Conservation (phyloP, 2,113 vertebrate species). For the Diglossa brunneiventris region DNA sequence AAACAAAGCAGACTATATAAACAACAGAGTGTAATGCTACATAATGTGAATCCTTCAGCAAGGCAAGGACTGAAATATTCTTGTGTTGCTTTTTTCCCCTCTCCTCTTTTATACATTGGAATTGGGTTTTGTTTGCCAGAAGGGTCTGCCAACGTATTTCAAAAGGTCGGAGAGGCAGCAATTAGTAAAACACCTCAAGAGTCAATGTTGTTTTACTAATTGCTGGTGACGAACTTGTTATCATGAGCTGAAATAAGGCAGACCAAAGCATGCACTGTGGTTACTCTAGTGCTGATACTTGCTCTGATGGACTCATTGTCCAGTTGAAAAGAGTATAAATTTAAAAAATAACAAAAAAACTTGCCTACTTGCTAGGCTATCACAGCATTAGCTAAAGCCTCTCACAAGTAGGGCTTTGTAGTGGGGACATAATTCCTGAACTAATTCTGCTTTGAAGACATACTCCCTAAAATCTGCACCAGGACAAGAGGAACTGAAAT, state of each 20-base stretch:
- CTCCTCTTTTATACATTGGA: background rate
- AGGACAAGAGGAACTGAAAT: background rate
- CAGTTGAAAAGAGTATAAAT: background rate
- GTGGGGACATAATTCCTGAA: background rate
- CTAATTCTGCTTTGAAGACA: background rate
- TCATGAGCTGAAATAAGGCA: background rate
- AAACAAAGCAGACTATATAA: constrained; percentile 26
- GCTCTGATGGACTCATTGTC: background rate
- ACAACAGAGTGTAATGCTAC: background rate
- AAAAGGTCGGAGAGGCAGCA: background rate
- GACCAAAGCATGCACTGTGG: background rate
- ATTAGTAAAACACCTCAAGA: background rate
- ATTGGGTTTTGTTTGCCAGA: background rate
- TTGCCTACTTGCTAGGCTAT: background rate
- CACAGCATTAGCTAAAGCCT: background rate
- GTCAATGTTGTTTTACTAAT: background rate
- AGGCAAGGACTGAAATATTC: background rate
- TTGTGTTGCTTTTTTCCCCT: background rate
- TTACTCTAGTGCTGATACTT: background rate
- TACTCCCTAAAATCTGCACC: background rate
- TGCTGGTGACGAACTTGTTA: background rate
- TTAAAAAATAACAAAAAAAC: background rate
- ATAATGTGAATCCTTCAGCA: background rate
- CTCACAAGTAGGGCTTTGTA: background rate
- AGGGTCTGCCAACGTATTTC: background rate